phyloP scores from a whole-genome alignment of 64 coral and sea anemone genomes.

The Pachyseris speciosa region DNA sequence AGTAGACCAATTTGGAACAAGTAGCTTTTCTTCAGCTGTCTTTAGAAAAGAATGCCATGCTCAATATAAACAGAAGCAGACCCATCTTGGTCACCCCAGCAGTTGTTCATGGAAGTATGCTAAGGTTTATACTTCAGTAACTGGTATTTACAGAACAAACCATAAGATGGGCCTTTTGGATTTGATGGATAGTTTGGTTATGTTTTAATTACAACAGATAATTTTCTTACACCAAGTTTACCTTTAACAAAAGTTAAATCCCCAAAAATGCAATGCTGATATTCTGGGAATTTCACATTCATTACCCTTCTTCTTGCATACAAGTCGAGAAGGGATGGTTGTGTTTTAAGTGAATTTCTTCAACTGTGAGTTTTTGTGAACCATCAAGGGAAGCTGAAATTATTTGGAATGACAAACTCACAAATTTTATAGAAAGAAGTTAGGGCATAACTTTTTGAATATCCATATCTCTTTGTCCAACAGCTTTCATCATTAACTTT shows the following conservation, averaged over 20 bases:
- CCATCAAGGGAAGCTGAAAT: constrained; percentile 24
- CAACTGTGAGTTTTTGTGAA: background rate
- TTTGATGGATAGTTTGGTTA: constrained; percentile 7
- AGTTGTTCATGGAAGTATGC: no score
- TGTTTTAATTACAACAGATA: background rate
- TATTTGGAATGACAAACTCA: constrained; percentile 16
- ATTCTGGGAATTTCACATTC: constrained; percentile 38
- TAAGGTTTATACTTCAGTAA: constrained; percentile 52
- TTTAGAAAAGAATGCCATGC: background rate
- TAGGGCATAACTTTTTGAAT: constrained; percentile 27
- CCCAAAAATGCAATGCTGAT: constrained; percentile 56
- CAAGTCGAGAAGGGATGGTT: constrained; percentile 48
- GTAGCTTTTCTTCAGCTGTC: background rate
- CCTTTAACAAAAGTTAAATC: background rate
- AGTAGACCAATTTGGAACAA: background rate
- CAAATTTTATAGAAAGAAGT: background rate
- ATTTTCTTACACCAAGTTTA: background rate
- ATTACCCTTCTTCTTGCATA: constrained; percentile 41
- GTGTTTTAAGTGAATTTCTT: constrained; percentile 31
- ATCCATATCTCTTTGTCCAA: constrained; percentile 16
- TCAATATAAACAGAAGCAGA: constrained; percentile 9
- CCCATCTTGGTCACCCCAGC: background rate
- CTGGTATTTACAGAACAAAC: constrained; percentile 43
- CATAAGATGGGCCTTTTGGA: background rate
- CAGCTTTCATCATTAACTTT: constrained; percentile 27